Evolutionary conservation across 1,140 invertebrate species (phyloP).

Genomic region (Megathymus violae): DNA sequence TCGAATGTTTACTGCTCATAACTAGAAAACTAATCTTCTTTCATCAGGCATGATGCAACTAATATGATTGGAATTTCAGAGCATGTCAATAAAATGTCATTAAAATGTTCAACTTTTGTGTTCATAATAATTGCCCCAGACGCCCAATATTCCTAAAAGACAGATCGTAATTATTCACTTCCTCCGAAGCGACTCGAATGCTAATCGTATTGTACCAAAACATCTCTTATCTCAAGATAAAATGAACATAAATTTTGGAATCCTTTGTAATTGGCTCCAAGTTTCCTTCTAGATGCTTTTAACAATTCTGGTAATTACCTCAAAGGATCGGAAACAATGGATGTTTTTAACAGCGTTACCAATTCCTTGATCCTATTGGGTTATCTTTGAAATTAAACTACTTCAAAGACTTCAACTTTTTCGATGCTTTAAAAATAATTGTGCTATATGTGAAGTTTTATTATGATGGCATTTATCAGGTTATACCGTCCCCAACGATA

Average conservation of each 20-base stretch:
- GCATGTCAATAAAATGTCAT: too few species aligned
- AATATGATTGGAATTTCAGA: too few species aligned
- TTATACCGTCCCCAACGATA: neutral
- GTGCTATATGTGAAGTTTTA: neutral
- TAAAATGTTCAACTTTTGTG: neutral
- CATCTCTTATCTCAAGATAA: neutral
- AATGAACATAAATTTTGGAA: slow-evolving; percentile 1
- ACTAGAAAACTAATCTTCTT: too few species aligned
- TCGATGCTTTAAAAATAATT: neutral
- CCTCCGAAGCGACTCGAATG: slow-evolving; percentile 13
- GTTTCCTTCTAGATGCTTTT: neutral
- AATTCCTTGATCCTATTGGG: neutral
- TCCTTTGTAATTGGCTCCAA: slow-evolving; percentile 2
- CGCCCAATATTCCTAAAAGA: slow-evolving; percentile 31
- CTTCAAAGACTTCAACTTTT: neutral
- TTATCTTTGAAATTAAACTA: neutral
- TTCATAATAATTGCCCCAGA: neutral
- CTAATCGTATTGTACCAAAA: neutral
- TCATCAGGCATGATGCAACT: too few species aligned
- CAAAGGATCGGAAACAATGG: neutral
- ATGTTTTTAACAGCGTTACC: neutral
- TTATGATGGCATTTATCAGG: neutral
- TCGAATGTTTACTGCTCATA: too few species aligned
- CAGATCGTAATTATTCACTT: slow-evolving; percentile 39
- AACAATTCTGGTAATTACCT: neutral